These are phyloP conservation scores for Paramisgurnus dabryanus DNA, from an alignment of 2,113 vertebrate genomes.

Conservation along the genomic window DNA sequence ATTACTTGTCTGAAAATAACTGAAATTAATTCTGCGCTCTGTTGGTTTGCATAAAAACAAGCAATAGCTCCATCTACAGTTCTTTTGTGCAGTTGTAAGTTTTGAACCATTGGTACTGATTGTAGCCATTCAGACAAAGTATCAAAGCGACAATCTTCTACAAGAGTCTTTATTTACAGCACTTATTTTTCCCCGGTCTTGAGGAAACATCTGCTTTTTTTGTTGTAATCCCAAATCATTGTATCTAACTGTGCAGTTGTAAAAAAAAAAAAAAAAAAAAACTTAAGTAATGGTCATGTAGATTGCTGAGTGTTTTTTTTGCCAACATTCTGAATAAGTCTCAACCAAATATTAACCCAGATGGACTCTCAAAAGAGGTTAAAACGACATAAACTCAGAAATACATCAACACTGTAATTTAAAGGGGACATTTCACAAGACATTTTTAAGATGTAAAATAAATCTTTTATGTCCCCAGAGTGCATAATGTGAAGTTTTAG, in stretches of 20 bases:
- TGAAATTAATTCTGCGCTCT: neutral
- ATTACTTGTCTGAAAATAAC: neutral
- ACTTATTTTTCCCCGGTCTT: too few relatives aligned
- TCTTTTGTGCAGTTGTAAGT: too few relatives aligned
- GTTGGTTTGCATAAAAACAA: neutral
- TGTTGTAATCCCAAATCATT: neutral
- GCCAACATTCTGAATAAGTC: neutral
- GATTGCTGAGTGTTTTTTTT: constrained; percentile 1
- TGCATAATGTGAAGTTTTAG: too few relatives aligned
- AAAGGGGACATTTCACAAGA: too few relatives aligned
- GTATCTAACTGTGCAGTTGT: neutral
- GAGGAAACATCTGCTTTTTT: too few relatives aligned
- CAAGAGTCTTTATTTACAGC: too few relatives aligned
- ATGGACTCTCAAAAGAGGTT: neutral
- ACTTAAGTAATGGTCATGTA: neutral
- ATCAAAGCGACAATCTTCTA: neutral
- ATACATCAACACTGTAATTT: too few relatives aligned
- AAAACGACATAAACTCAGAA: too few relatives aligned
- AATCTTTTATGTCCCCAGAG: too few relatives aligned
- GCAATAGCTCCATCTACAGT: neutral
- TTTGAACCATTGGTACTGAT: too few relatives aligned
- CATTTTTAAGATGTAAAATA: too few relatives aligned
- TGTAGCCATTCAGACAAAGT: too few relatives aligned
- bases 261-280: neutral
- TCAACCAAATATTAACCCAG: neutral